These are phyloP conservation scores for Neoniphon sammara DNA, from an alignment of 2,797 vertebrate genomes.

Conservation along the genomic window DNA sequence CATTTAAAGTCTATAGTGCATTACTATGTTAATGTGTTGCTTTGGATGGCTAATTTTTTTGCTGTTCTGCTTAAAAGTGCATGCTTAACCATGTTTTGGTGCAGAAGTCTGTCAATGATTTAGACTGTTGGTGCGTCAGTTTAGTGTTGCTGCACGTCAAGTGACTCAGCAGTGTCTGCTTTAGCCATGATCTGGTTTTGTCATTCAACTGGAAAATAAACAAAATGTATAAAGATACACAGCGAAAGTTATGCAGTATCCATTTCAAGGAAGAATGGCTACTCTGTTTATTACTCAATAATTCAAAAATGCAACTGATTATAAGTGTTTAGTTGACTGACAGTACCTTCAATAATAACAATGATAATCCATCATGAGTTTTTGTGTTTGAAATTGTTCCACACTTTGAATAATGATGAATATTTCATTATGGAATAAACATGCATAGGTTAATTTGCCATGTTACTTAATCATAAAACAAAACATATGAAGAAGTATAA, in stretches of 20 bases:
- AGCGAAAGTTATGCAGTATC: too few species aligned
- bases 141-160: neutral
- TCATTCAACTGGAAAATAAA: constrained; percentile 21
- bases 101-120: constrained; percentile 65
- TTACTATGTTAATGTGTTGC: constrained; percentile 54
- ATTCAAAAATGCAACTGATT: neutral
- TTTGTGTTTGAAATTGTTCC: neutral
- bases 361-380: neutral
- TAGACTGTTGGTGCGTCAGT: neutral
- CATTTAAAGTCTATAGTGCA: neutral
- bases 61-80: neutral
- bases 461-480: neutral
- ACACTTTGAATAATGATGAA: neutral
- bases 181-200: constrained; percentile 28
- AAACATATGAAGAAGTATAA: neutral
- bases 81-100: neutral
- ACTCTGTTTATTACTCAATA: neutral
- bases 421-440: too few species aligned
- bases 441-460: too few species aligned
- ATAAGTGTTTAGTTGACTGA: neutral
- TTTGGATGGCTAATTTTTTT: neutral
- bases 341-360: too few species aligned
- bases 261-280: too few species aligned
- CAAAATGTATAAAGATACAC: neutral
- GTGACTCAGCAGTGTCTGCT: constrained; percentile 10